Conservation (phyloP, 2,888 invertebrate genomes). For the Apamea sordens region DNA sequence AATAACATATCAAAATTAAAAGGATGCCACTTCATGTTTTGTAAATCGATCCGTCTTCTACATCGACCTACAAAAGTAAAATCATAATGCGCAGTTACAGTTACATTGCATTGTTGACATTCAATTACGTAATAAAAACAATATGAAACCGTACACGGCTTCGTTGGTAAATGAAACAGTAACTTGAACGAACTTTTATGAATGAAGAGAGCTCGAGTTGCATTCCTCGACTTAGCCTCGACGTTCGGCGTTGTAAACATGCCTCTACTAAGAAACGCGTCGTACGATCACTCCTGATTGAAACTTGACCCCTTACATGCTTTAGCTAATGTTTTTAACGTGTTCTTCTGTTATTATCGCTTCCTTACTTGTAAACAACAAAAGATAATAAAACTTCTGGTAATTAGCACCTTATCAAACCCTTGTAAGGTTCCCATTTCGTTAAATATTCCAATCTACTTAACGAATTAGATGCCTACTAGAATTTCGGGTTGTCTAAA, state of each 20-base stretch:
- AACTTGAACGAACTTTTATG: slow-evolving; percentile 78
- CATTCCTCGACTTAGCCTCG: slow-evolving; percentile 71
- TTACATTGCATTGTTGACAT: slow-evolving; percentile 58
- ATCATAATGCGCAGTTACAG: slow-evolving; percentile 44
- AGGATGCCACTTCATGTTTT: slow-evolving; percentile 34
- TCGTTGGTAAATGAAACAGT: slow-evolving; percentile 74
- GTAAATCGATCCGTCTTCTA: slow-evolving; percentile 35
- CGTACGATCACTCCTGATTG: slow-evolving; percentile 63
- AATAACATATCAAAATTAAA: slow-evolving; percentile 14
- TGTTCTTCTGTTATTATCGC: slow-evolving; percentile 38
- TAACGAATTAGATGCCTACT: neutral
- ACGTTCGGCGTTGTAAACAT: slow-evolving; percentile 66
- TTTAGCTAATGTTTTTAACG: slow-evolving; percentile 38
- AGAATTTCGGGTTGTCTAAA: neutral
- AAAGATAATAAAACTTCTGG: slow-evolving; percentile 17
- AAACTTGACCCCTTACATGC: slow-evolving; percentile 57
- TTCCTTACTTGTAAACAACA: slow-evolving; percentile 45
- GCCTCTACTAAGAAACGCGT: slow-evolving; percentile 59
- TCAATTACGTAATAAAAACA: slow-evolving; percentile 60
- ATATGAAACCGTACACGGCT: slow-evolving; percentile 44
- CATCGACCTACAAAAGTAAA: slow-evolving; percentile 38
- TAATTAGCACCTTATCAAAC: slow-evolving; percentile 5
- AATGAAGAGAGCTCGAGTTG: slow-evolving; percentile 80
- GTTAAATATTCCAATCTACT: neutral
- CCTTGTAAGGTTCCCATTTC: neutral